A percentile compares a stretch with the other conserved stretches of the same genome.
These are phyloP conservation scores for Champsocephalus gunnari DNA, from an alignment of 2,797 vertebrate genomes.

Conservation along the genomic window DNA sequence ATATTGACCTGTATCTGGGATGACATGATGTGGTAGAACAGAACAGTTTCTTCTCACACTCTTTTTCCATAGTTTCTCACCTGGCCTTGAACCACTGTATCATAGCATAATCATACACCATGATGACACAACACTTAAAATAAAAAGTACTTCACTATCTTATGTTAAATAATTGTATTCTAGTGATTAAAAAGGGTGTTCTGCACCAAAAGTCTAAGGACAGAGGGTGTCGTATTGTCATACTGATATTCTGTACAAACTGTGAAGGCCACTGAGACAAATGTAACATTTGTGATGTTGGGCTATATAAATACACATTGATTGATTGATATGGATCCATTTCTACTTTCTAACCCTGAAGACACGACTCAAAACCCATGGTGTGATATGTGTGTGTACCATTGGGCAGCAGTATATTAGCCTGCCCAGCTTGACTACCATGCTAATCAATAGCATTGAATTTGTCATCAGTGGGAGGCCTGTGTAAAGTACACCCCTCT, in stretches of 20 bases:
- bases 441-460: constrained; percentile 50
- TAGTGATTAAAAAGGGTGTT: neutral
- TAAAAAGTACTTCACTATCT: neutral
- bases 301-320: too few relatives aligned
- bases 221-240: too few relatives aligned
- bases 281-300: too few relatives aligned
- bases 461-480: constrained; percentile 14
- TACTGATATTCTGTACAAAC: too few relatives aligned
- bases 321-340: neutral
- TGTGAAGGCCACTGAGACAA: too few relatives aligned
- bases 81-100: neutral
- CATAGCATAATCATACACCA: neutral
- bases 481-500: constrained; percentile 9
- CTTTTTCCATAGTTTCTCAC: neutral
- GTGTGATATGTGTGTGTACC: constrained; percentile 24
- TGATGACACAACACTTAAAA: neutral
- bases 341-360: neutral
- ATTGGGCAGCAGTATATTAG: constrained; percentile 43
- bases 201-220: neutral
- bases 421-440: constrained; percentile 29
- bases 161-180: neutral
- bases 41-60: neutral
- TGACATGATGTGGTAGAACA: neutral
- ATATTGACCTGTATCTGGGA: neutral
- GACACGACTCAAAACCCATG: constrained; percentile 15